Evolutionary conservation across 1,140 invertebrate species (phyloP).

Genomic region (Delia radicum): DNA sequence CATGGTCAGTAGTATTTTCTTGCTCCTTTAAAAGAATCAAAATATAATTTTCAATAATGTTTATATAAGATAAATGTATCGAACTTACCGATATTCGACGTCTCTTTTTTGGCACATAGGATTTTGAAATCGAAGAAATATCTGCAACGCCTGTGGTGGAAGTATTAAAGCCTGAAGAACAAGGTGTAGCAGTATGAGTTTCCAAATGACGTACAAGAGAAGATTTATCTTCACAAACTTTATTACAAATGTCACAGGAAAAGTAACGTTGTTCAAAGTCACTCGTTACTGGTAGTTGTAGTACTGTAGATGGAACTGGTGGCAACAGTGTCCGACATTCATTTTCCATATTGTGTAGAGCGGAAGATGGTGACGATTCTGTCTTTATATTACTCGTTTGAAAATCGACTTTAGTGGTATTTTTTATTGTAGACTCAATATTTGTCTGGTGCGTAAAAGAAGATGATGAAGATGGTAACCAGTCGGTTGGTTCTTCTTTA

Average conservation of each 20-base stretch:
- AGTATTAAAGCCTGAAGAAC: not conserved
- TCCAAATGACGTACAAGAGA: conserved; percentile 80
- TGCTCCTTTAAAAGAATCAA: conserved; percentile 44
- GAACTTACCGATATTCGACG: conserved; percentile 58
- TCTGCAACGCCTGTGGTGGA: conserved; percentile 25
- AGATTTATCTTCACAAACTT: conserved; percentile 77
- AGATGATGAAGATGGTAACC: conserved; percentile 47
- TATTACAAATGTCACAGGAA: conserved; percentile 79
- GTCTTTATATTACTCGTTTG: conserved; percentile 6
- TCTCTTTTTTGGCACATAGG: conserved; percentile 61
- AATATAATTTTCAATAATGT: conserved; percentile 14
- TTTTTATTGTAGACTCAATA: not conserved
- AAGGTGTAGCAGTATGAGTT: conserved; percentile 58
- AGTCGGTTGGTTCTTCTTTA: conserved; percentile 61
- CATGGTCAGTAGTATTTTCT: conserved; percentile 49
- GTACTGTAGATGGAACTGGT: not conserved
- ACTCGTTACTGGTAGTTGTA: not conserved
- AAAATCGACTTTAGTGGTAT: conserved; percentile 10
- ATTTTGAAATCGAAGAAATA: conserved; percentile 56
- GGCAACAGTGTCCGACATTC: not conserved
- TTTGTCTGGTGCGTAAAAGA: not conserved
- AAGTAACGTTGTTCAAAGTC: conserved; percentile 68
- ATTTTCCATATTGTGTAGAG: not conserved
- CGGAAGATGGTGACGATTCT: not conserved
- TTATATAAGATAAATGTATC: not conserved